Conservation (phyloP, 1,140 invertebrate genomes). For the Zaprionus ghesquierei region DNA sequence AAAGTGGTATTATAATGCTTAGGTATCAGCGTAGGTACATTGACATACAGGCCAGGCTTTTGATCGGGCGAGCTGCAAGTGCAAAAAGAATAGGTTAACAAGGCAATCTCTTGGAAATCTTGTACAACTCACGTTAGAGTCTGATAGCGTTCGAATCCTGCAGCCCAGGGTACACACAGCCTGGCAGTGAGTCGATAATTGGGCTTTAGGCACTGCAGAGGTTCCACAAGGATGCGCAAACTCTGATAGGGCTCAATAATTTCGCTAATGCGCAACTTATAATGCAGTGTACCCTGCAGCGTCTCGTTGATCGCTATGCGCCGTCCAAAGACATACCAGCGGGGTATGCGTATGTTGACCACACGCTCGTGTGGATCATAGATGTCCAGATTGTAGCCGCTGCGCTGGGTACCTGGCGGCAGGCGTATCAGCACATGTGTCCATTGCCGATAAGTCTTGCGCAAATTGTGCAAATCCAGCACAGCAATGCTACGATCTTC, state of each 20-base stretch:
- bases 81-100: not conserved
- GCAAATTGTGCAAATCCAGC: conserved; percentile 86
- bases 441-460: conserved; percentile 84
- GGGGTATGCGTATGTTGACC: conserved; percentile 84
- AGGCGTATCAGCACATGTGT: conserved; percentile 89
- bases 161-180: conserved; percentile 86
- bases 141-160: conserved; percentile 85
- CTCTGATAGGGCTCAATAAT: conserved; percentile 85
- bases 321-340: conserved; percentile 75
- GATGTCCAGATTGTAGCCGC: conserved; percentile 86
- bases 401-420: conserved; percentile 85
- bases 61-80: conserved; percentile 44
- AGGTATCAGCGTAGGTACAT: conserved; percentile 83
- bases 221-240: conserved; percentile 85
- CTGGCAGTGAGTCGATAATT: conserved; percentile 85
- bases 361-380: conserved; percentile 85
- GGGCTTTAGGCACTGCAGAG: conserved; percentile 82
- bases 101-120: not conserved
- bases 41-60: conserved; percentile 83
- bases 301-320: conserved; percentile 83
- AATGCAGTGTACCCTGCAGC: conserved; percentile 83
- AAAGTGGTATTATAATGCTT: conserved; percentile 66
- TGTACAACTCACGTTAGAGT: conserved; percentile 84
- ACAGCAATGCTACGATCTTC: conserved; percentile 85
- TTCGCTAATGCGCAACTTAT: conserved; percentile 84